Percentiles rank a stretch among this genome's conserved stretches.
phyloP scores from a whole-genome alignment of 2,888 invertebrate genomes.

The Parthenolecanium corni region DNA sequence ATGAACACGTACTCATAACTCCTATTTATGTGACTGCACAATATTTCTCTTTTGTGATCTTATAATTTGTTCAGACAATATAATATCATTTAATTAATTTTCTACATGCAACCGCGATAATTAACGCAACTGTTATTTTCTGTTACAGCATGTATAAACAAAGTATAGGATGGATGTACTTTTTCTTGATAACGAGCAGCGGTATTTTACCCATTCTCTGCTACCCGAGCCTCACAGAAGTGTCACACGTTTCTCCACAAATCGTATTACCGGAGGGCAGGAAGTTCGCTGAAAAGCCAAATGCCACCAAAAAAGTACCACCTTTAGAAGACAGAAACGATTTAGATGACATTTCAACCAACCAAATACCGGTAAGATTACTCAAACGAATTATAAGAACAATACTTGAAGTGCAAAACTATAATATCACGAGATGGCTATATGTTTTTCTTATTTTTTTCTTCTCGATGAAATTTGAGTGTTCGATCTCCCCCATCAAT shows the following conservation, averaged over 20 bases:
- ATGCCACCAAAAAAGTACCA: conserved; percentile 76
- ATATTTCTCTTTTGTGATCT: background rate
- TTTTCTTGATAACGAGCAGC: conserved; percentile 19
- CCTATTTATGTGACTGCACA: background rate
- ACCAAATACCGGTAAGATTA: conserved; percentile 58
- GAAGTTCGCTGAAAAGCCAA: conserved; percentile 81
- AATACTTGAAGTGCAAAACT: too few species aligned
- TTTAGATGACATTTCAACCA: conserved; percentile 66
- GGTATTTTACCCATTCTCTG: conserved; percentile 18
- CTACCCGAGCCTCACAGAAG: conserved; percentile 23
- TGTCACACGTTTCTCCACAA: conserved; percentile 8
- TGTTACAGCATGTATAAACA: conserved; percentile 18
- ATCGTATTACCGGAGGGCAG: conserved; percentile 44
- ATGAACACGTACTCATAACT: background rate
- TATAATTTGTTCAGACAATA: background rate
- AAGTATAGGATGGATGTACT: conserved; percentile 24
- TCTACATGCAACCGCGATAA: background rate
- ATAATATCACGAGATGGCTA: too few species aligned
- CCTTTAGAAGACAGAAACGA: conserved; percentile 46
- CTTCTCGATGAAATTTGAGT: too few species aligned
- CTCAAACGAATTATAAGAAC: too few species aligned
- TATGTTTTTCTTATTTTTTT: too few species aligned
- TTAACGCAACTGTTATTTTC: background rate
- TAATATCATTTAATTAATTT: background rate
- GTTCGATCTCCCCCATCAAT: too few species aligned